Base-by-base conservation (phyloP, 2,113 vertebrate genomes). In the Mungos mungo region DNA sequence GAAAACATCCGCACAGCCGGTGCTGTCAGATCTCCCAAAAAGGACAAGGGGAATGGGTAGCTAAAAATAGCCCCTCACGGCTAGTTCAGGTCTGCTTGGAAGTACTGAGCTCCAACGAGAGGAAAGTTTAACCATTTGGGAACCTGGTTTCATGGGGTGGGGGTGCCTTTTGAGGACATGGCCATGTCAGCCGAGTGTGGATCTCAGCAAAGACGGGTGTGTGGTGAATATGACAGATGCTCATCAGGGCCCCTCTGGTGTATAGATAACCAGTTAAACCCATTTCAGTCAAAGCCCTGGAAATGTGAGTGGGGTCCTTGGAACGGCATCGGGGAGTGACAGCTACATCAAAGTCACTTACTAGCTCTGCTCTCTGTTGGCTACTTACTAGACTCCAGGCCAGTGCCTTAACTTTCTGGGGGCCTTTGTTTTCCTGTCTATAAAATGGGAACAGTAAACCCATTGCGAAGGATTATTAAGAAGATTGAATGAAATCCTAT, bases 1-100 rank as follows among this genome's bases (percentile, higher is more conserved):
- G 60, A 86, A 87, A 74, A 50, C 14, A 1, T 47, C 71, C 54
- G 79, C 69, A 82, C 33, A 31, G 88, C 60, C 72, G 29, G 21
- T 57, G 29, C 68, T 66, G 50, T 92, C 71, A 69, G 95, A 77
- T 96, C 84, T 38, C 54, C 85, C 83, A 25, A 50, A 92, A 96
- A 84, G 74, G 95, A 65, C 66, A 66, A 35, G 8, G 60, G 84
- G 87, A 69, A 29, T 0, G 25, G 25, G 31, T 4, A 76, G 69
- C 80, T 90, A 85, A 95, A 95, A 90, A 88, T 95, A 95, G 63
- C 16, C 45, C 87, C 29, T 10, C 1, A 60, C 45, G 76, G 33
- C 90, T 38, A 29, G 11, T 83, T 38, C 35, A 3, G 35, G 60
- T 88, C 82, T 88, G 33, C 72, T 41, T 65, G 21, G 68, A 54